A percentile compares a stretch with the other conserved stretches of the same genome.
Evolutionary conservation across 2,797 vertebrate genomes (phyloP).

Genomic region (Anomalospiza imberbis): DNA sequence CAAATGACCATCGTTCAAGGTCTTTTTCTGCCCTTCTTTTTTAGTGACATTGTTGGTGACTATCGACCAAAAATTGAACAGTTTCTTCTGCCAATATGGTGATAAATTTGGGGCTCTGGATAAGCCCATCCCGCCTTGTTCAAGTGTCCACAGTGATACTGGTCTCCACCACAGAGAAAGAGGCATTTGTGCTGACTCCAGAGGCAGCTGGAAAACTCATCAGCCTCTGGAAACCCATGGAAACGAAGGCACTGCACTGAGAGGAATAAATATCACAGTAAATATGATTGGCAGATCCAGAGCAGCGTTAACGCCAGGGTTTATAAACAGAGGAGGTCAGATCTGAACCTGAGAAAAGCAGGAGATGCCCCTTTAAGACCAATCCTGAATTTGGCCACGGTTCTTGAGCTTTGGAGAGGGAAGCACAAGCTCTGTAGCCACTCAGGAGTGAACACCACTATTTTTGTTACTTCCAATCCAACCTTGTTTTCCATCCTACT

Average conservation of each 20-base stretch:
- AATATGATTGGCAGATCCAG: background rate
- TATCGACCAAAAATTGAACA: background rate
- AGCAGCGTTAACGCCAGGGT: fast-evolving
- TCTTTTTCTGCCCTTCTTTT: background rate
- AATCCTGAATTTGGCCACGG: background rate
- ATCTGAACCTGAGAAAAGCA: background rate
- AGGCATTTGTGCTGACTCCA: background rate
- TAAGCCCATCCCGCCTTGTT: background rate
- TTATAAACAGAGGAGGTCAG: background rate
- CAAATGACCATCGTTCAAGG: background rate
- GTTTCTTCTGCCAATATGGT: background rate
- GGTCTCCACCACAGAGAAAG: background rate
- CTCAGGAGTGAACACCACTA: background rate
- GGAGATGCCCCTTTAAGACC: background rate
- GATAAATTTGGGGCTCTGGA: background rate
- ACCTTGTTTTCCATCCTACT: background rate
- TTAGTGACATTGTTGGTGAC: fast-evolving
- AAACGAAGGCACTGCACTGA: background rate
- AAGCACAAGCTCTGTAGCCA: background rate
- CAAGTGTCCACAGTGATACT: background rate
- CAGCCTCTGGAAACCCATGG: background rate
- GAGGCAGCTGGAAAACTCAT: background rate
- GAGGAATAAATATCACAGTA: background rate
- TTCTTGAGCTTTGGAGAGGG: background rate
- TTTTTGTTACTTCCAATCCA: background rate